Percentiles rank a stretch among this genome's conserved stretches.
These are phyloP conservation scores for Apogon talboti DNA, from an alignment of 2,797 vertebrate genomes.

Conservation along the genomic window DNA sequence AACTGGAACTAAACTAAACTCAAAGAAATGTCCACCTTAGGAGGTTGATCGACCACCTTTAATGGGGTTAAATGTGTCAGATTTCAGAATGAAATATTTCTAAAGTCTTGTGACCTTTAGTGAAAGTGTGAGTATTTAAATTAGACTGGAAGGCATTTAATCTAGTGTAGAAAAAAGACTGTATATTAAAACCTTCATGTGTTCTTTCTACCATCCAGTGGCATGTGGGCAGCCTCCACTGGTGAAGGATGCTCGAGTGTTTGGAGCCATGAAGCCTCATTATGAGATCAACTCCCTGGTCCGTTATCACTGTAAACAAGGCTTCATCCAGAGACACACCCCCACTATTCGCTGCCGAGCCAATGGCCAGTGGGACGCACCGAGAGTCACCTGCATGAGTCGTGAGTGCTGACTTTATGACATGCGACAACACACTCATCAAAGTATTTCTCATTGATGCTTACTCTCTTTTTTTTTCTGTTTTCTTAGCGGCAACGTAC, in stretches of 20 bases:
- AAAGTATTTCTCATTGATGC: neutral
- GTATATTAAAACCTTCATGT: neutral
- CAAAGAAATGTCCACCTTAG: too few relatives aligned
- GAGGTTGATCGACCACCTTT: too few relatives aligned
- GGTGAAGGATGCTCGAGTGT: conserved; percentile 90
- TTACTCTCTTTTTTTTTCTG: conserved; percentile 19
- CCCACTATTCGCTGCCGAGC: conserved; percentile 91
- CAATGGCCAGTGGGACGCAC: conserved; percentile 91
- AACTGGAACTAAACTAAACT: too few relatives aligned
- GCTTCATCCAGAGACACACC: conserved; percentile 92
- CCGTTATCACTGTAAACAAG: conserved; percentile 93
- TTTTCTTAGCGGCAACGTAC: conserved; percentile 89
- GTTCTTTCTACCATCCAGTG: conserved; percentile 40
- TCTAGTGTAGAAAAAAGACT: too few relatives aligned
- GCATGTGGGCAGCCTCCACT: conserved; percentile 86
- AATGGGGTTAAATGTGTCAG: too few relatives aligned
- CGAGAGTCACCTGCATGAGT: conserved; percentile 92
- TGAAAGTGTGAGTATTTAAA: too few relatives aligned
- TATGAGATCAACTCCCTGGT: conserved; percentile 94
- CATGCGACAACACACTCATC: neutral
- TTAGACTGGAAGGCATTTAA: too few relatives aligned
- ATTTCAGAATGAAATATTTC: too few relatives aligned
- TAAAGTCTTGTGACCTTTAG: too few relatives aligned
- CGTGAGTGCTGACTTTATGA: conserved; percentile 85
- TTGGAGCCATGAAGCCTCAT: conserved; percentile 89